Evolutionary conservation across 2,113 vertebrate species (phyloP).

Genomic region (Cyrtonyx montezumae): DNA sequence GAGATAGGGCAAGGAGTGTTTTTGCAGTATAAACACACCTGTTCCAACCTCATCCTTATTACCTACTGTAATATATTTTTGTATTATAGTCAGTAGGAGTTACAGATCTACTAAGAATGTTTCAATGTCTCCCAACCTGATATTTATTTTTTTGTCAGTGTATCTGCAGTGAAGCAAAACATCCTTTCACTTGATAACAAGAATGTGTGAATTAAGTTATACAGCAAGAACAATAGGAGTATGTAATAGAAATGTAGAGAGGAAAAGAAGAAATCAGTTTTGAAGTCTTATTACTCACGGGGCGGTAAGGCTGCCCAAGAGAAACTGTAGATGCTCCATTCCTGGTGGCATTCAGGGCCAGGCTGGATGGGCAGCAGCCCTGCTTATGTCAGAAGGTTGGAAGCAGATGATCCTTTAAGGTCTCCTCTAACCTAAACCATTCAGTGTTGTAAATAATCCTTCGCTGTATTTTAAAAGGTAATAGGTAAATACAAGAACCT

Average conservation of each 20-base stretch:
- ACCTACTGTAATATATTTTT: background rate
- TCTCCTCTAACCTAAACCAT: no score
- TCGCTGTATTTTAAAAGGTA: background rate
- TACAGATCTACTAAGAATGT: background rate
- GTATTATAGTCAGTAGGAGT: background rate
- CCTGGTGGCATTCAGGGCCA: background rate
- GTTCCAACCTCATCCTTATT: background rate
- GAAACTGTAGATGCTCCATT: background rate
- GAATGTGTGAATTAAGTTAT: background rate
- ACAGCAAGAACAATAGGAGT: background rate
- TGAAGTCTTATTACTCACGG: background rate
- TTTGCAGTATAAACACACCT: background rate
- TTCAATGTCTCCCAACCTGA: background rate
- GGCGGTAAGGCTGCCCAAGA: background rate
- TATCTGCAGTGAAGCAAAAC: background rate
- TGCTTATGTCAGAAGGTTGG: no score
- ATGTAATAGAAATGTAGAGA: background rate
- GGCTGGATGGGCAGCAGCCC: background rate
- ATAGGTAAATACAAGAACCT: background rate
- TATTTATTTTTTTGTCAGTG: background rate
- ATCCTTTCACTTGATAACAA: background rate
- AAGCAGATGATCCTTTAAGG: no score
- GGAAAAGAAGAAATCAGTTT: background rate
- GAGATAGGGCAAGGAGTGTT: background rate
- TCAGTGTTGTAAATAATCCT: background rate